A percentile compares a stretch with the other conserved stretches of the same genome.
phyloP scores from a whole-genome alignment of 2,888 invertebrate species.

The Eupithecia centaureata region DNA sequence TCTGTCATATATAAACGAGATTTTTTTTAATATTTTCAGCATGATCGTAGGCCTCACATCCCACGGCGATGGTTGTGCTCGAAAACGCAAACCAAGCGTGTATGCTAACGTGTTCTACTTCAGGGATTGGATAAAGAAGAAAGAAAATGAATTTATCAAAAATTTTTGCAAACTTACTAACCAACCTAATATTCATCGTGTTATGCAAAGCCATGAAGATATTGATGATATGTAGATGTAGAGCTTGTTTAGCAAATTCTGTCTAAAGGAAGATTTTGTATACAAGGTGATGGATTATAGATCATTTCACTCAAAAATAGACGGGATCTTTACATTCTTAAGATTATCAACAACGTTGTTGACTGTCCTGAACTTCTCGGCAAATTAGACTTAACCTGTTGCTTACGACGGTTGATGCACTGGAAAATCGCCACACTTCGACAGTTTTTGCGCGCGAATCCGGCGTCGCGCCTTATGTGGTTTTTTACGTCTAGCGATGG shows the following conservation, averaged over 20 bases:
- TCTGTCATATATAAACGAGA: neutral
- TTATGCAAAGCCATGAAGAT: neutral
- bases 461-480: no score
- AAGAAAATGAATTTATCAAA: constrained; percentile 46
- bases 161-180: constrained; percentile 43
- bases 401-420: no score
- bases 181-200: neutral
- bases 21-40: constrained; percentile 49
- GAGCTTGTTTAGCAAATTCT: neutral
- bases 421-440: no score
- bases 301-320: no score
- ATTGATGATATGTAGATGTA: no score
- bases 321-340: no score
- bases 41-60: constrained; percentile 70
- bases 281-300: neutral
- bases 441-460: no score
- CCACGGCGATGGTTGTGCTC: constrained; percentile 71
- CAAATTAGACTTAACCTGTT: no score
- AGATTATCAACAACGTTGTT: no score
- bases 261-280: neutral
- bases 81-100: constrained; percentile 64
- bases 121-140: constrained; percentile 59
- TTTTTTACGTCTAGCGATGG: no score
- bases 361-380: no score
- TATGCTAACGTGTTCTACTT: constrained; percentile 67